Percentiles rank a stretch among this genome's conserved stretches.
These are phyloP conservation scores for Oscheius onirici DNA, from an alignment of 2,888 invertebrate species.

Conservation along the genomic window DNA sequence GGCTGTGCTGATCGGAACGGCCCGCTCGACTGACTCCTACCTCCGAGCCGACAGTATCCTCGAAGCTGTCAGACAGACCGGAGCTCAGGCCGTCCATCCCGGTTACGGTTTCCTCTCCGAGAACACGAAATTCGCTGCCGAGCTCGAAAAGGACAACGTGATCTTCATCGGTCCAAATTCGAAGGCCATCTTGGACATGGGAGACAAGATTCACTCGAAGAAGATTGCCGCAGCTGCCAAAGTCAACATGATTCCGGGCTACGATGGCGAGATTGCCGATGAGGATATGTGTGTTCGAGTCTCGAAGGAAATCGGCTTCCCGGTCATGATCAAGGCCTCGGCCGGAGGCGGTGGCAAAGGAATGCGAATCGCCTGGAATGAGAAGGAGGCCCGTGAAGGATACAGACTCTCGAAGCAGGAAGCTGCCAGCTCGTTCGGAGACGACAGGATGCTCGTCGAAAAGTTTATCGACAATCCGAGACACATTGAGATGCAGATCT, in stretches of 20 bases:
- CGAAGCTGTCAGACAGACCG: slow-evolving; percentile 76
- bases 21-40: slow-evolving; percentile 78
- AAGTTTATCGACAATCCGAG: slow-evolving; percentile 79
- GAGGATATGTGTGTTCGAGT: slow-evolving; percentile 75
- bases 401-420: slow-evolving; percentile 77
- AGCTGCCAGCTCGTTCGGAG: slow-evolving; percentile 79
- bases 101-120: slow-evolving; percentile 81
- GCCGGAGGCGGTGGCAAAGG: slow-evolving; percentile 81
- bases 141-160: slow-evolving; percentile 72
- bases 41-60: slow-evolving; percentile 78
- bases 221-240: slow-evolving; percentile 77
- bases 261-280: slow-evolving; percentile 74
- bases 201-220: slow-evolving; percentile 80
- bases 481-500: slow-evolving; percentile 79
- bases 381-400: slow-evolving; percentile 76
- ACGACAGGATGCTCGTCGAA: slow-evolving; percentile 79
- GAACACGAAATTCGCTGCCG: slow-evolving; percentile 78
- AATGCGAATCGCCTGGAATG: slow-evolving; percentile 79
- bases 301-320: slow-evolving; percentile 77
- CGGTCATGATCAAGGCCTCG: slow-evolving; percentile 81
- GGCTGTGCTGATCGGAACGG: slow-evolving; percentile 78
- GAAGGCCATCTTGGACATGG: slow-evolving; percentile 78
- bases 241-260: slow-evolving; percentile 78
- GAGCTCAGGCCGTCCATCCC: slow-evolving; percentile 79
- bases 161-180: slow-evolving; percentile 62